Conservation (phyloP, 2,888 invertebrate genomes). For the Tetragnatha montana region DNA sequence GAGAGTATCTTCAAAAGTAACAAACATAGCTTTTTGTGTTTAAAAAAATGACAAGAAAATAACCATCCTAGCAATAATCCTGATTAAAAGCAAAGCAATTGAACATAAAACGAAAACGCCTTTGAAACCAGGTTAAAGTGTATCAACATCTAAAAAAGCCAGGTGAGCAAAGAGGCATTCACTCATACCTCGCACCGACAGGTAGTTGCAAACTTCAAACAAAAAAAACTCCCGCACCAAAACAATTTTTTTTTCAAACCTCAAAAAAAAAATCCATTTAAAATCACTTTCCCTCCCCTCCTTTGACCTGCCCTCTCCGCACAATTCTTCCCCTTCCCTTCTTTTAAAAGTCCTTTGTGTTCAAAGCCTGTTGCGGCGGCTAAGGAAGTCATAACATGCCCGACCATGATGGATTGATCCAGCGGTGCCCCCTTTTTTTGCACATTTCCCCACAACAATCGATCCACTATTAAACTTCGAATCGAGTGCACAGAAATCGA, state of each 20-base stretch:
- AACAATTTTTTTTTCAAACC: conserved; percentile 9
- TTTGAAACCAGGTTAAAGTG: not conserved
- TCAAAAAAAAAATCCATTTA: conserved; percentile 23
- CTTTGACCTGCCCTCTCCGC: conserved; percentile 15
- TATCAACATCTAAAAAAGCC: not conserved
- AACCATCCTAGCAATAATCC: not conserved
- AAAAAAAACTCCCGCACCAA: conserved; percentile 9
- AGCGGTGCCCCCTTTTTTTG: too few relatives aligned
- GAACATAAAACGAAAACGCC: not conserved
- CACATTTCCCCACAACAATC: too few relatives aligned
- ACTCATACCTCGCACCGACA: conserved; percentile 14
- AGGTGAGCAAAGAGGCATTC: not conserved
- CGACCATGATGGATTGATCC: conserved; percentile 66
- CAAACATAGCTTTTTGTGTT: not conserved
- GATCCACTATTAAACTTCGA: too few relatives aligned
- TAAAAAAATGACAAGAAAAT: too few relatives aligned
- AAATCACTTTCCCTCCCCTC: conserved; percentile 25
- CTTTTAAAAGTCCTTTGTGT: conserved; percentile 45
- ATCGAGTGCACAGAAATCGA: too few relatives aligned
- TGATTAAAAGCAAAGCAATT: not conserved
- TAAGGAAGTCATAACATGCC: conserved; percentile 66
- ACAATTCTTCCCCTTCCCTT: conserved; percentile 14
- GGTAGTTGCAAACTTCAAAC: conserved; percentile 49
- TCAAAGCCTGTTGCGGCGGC: conserved; percentile 62
- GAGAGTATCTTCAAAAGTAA: not conserved